Evolutionary conservation across 2,888 invertebrate genomes (phyloP), one percentile per base, ranked within the genome.

Genomic region (Platycheirus albimanus): DNA sequence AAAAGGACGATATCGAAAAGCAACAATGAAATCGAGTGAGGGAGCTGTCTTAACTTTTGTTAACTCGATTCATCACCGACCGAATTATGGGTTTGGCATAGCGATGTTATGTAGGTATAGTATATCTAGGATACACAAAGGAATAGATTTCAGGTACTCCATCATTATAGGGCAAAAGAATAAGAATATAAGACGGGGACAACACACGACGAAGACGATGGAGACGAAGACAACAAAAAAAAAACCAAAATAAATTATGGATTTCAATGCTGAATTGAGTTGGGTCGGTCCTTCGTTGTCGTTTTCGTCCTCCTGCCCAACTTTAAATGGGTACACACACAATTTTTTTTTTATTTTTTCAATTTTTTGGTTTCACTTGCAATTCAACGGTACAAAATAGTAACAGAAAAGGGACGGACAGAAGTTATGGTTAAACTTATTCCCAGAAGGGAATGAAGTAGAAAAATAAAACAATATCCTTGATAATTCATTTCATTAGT

Each of bases 291-390:
- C 8, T 47, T 51, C 41, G 36, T 38, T 47, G 28, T 28, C 20
- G 20, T 33, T 70, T 33, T 19, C 24, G n/a, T 54, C 19, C 61
- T 45, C 30, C 28, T 33, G 75, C 38, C 45, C 58, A 69, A 47
- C 41, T 58, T 75, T 30, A 38, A 49, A 56, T 43, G 38, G 70
- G 75, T 80, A 75, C 80, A 80, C 64, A 75, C 69, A 43, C 19
- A 66, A 61, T 47, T 67, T 63, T 72, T 54, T 47, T 30, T 51
- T 24, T 13, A 15, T 72, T 54, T 47, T 66, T 33, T 45, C 13
- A 56, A 56, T 54, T 72, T 20, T 54, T 51, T 49, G 49, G 47
- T 54, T 72, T 56, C 45, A 52, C 17, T 28, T 28, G 38, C 43
- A 38, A 33, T 70, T 36, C 56, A 38, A 43, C 3, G 38, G 28